phyloP scores from a whole-genome alignment of 2,797 vertebrate species.

The Nannoperca obscura region DNA sequence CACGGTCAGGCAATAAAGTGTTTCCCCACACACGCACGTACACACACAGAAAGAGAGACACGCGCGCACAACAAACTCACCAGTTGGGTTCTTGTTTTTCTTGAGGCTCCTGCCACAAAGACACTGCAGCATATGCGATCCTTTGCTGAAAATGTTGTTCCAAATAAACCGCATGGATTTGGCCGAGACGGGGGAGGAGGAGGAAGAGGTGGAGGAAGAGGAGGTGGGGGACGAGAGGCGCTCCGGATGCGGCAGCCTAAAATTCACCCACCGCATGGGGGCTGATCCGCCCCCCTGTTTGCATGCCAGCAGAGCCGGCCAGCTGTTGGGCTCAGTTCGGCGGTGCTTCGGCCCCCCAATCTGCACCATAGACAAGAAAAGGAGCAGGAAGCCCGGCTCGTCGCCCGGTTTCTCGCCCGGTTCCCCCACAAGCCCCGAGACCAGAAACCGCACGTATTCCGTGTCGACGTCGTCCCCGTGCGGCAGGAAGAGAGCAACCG shows the following conservation, averaged over 20 bases:
- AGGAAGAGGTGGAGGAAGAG: conserved; percentile 54
- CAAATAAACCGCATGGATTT: conserved; percentile 99
- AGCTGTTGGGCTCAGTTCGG: conserved; percentile 91
- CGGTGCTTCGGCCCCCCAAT: conserved; percentile 86
- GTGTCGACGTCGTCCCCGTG: conserved; percentile 88
- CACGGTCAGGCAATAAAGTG: conserved; percentile 53
- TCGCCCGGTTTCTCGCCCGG: conserved; percentile 72
- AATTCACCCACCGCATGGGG: conserved; percentile 94
- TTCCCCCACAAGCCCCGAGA: conserved; percentile 60
- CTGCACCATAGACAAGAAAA: conserved; percentile 95
- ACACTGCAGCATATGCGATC: conserved; percentile 99
- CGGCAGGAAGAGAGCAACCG: conserved; percentile 86
- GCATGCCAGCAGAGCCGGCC: conserved; percentile 94
- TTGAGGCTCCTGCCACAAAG: conserved; percentile 99
- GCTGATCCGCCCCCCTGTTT: conserved; percentile 94
- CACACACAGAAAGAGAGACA: conserved; percentile 2
- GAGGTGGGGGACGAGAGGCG: conserved; percentile 86
- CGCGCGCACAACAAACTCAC: conserved; percentile 80
- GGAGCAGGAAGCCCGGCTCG: conserved; percentile 88
- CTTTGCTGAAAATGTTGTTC: conserved; percentile 99
- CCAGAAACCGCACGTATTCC: conserved; percentile 79
- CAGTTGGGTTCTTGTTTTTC: conserved; percentile 99
- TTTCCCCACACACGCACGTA: conserved; percentile 21
- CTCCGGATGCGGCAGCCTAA: conserved; percentile 95
- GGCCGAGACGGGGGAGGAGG: conserved; percentile 84